These are phyloP conservation scores for Prunella strophiata DNA, from an alignment of 2,797 vertebrate genomes.

Conservation along the genomic window DNA sequence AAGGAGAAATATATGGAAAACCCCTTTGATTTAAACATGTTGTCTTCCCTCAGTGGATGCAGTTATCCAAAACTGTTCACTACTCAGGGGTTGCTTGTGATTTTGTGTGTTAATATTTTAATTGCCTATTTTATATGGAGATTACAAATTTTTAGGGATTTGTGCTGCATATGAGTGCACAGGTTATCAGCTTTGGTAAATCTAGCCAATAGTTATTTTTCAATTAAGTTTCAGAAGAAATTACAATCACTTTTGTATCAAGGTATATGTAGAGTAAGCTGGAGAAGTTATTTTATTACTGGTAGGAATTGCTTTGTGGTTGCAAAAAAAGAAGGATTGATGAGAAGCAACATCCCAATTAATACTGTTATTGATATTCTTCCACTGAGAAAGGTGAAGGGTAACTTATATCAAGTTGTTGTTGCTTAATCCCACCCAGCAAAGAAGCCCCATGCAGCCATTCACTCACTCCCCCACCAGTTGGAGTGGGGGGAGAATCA, in stretches of 20 bases:
- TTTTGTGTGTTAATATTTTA: not conserved
- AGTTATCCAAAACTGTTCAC: not conserved
- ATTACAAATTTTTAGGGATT: not conserved
- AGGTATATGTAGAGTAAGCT: not conserved
- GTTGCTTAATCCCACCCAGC: not conserved
- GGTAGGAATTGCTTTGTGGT: not conserved
- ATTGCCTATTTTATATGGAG: not conserved
- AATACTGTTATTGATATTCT: not conserved
- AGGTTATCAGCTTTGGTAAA: not conserved
- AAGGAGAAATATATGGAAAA: not conserved
- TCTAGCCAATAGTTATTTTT: not conserved
- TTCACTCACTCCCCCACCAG: not conserved
- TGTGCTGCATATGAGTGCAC: not conserved
- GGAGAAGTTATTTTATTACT: not conserved
- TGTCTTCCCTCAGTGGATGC: not conserved
- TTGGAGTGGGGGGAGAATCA: rapidly evolving
- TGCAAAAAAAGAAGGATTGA: not conserved
- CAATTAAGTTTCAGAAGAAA: not conserved
- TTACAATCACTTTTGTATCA: not conserved
- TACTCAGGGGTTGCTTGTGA: not conserved
- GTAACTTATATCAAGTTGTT: not conserved
- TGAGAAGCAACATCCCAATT: not conserved
- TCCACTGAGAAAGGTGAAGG: not conserved
- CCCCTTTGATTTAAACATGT: not conserved
- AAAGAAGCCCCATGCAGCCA: not conserved